Base-by-base conservation (phyloP, 2,888 invertebrate genomes). In the Oeneis ivallda region DNA sequence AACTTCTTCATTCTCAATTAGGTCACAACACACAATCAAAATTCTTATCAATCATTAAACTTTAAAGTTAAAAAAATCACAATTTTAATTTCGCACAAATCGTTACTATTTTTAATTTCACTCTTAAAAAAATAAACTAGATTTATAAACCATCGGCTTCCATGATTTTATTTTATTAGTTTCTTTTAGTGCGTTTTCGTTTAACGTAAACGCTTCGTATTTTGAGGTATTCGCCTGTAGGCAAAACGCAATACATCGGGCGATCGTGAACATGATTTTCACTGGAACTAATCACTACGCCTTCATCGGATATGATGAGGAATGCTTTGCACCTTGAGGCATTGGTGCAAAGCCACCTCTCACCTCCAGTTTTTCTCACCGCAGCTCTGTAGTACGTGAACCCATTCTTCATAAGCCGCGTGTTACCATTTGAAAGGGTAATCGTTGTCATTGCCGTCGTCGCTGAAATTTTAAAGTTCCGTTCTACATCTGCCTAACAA, bases 291-390 rank as follows among this genome's bases (percentile, higher is more conserved):
- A 32, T 13, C 32, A 52, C 26, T 7, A 13, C 1, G 10, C 50
- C 32, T 26, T 52, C 50, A 13, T 26, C 2, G 50, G 50, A 52
- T 32, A 52, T 1, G 7, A 19, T 3, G 11, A 49, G 9, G 9
- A 19, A 49, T 1, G 49, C 49, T 49, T 13, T 52, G 32, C 50
- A 52, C 11, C 50, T 26, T 2, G 50, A 52, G 4, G 26, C 26
- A n/a, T 52, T 52, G 13, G 50, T 52, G 32, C 50, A 52, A n/a
- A n/a, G 32, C 50, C 50, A 52, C 13, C 50, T 52, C 13, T n/a
- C 3, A 0, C 26, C 50, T 13, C 32, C 32, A 2, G 6, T 52
- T 6, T 52, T 52, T 32, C 50, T 52, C 7, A 32, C 50, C 11
- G 50, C 1, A 3, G 50, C 32, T 52, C 26, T 52, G 32, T 52